Evolutionary conservation across 2,113 vertebrate genomes (phyloP).

Genomic region (Blennius ocellaris): DNA sequence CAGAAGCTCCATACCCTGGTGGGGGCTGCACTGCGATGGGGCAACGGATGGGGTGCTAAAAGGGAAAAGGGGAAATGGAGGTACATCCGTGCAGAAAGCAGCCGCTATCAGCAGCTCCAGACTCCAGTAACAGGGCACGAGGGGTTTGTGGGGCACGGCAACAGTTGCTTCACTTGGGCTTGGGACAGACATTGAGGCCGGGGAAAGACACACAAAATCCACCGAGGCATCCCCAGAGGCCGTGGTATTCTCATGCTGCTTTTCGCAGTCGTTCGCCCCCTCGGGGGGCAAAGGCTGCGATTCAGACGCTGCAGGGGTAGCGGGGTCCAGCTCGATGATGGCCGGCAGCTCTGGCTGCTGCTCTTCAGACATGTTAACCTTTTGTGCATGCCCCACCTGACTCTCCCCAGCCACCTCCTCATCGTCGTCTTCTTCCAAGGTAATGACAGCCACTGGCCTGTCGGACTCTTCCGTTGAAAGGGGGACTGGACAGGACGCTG

Average conservation of each 20-base stretch:
- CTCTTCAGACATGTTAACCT: slow-evolving; percentile 66
- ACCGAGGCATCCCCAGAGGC: slow-evolving; percentile 42
- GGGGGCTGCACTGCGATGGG: slow-evolving; percentile 80
- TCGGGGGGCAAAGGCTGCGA: slow-evolving; percentile 14
- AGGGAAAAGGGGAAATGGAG: slow-evolving; percentile 73
- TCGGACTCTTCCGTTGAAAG: slow-evolving; percentile 62
- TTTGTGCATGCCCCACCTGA: slow-evolving; percentile 59
- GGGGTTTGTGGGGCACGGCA: slow-evolving; percentile 55
- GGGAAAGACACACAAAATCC: slow-evolving; percentile 62
- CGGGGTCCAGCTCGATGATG: slow-evolving; percentile 66
- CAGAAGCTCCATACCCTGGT: slow-evolving; percentile 92
- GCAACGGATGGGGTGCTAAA: slow-evolving; percentile 55
- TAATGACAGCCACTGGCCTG: slow-evolving; percentile 69
- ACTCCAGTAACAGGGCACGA: slow-evolving; percentile 85
- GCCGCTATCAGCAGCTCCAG: slow-evolving; percentile 93
- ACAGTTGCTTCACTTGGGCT: slow-evolving; percentile 32
- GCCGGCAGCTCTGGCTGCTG: slow-evolving; percentile 39
- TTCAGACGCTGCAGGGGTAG: slow-evolving; percentile 45
- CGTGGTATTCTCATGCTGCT: slow-evolving; percentile 40
- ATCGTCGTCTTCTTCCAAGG: slow-evolving; percentile 71
- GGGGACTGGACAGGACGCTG: slow-evolving; percentile 63
- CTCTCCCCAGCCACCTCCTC: slow-evolving; percentile 58
- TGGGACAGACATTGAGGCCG: slow-evolving; percentile 31
- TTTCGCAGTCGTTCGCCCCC: slow-evolving; percentile 36
- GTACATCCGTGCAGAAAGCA: slow-evolving; percentile 87